Conservation (phyloP, 1,140 invertebrate species). For the Magallana angulata region DNA sequence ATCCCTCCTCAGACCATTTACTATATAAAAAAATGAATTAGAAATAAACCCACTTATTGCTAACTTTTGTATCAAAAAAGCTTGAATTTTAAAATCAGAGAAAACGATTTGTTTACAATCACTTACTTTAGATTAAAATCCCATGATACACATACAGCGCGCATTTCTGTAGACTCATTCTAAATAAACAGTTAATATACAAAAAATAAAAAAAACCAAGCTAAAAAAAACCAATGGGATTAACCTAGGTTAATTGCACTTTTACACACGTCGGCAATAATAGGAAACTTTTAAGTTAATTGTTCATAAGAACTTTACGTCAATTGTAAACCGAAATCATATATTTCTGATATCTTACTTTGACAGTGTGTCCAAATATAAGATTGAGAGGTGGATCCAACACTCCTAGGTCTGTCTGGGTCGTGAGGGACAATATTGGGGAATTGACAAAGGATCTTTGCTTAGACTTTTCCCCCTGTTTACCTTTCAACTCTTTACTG, state of each 20-base stretch:
- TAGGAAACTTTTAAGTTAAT: no score
- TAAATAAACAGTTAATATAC: background rate
- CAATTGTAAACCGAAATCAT: background rate
- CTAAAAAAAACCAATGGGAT: no score
- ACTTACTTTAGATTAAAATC: background rate
- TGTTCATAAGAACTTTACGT: background rate
- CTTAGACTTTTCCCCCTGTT: background rate
- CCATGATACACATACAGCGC: background rate
- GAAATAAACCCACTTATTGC: no score
- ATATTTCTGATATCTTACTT: background rate
- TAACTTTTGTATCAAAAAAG: no score
- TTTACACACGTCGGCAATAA: background rate
- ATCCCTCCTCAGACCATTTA: background rate
- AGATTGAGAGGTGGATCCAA: background rate
- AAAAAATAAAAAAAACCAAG: background rate
- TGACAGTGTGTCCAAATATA: background rate
- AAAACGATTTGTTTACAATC: no score
- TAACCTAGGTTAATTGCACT: background rate
- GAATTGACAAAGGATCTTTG: background rate
- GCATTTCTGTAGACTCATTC: background rate
- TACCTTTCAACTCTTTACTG: background rate
- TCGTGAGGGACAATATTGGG: background rate
- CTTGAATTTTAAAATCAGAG: no score
- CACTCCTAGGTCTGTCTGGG: background rate
- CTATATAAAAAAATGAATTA: background rate